phyloP scores from a whole-genome alignment of 2,888 invertebrate genomes.

The Meta bourneti region DNA sequence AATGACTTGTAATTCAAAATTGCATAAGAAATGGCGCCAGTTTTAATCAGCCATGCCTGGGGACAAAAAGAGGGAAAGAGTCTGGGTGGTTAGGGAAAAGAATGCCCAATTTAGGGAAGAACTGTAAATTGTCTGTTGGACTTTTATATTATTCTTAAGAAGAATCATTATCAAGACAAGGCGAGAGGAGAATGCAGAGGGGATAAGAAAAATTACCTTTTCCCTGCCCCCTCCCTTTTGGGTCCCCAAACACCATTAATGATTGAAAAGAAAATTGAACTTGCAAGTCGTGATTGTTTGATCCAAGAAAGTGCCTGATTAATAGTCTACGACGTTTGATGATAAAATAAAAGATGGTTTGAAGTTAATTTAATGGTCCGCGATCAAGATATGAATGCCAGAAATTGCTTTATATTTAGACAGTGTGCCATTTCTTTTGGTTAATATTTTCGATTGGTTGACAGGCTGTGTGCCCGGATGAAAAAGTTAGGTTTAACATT shows the following conservation, averaged over 20 bases:
- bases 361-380: conserved; percentile 29
- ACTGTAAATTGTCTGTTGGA: conserved; percentile 29
- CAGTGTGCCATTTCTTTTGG: background rate
- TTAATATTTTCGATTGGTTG: no score
- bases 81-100: background rate
- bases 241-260: conserved; percentile 24
- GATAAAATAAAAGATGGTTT: conserved; percentile 39
- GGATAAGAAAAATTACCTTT: conserved; percentile 14
- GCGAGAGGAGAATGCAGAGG: conserved; percentile 21
- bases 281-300: conserved; percentile 22
- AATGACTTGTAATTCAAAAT: conserved; percentile 49
- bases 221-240: background rate
- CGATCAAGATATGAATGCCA: conserved; percentile 29
- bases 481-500: no score
- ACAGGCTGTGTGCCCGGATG: no score
- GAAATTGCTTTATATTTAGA: conserved; percentile 4
- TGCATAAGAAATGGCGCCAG: conserved; percentile 30
- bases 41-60: conserved; percentile 35
- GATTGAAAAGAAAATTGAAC: conserved; percentile 53
- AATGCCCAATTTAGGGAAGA: conserved; percentile 7
- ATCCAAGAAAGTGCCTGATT: conserved; percentile 34
- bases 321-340: conserved; percentile 37
- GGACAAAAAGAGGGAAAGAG: background rate
- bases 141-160: conserved; percentile 20
- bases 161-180: conserved; percentile 32